Conservation (phyloP, 2,113 vertebrate genomes). For the Tretioscincus oriximinensis region DNA sequence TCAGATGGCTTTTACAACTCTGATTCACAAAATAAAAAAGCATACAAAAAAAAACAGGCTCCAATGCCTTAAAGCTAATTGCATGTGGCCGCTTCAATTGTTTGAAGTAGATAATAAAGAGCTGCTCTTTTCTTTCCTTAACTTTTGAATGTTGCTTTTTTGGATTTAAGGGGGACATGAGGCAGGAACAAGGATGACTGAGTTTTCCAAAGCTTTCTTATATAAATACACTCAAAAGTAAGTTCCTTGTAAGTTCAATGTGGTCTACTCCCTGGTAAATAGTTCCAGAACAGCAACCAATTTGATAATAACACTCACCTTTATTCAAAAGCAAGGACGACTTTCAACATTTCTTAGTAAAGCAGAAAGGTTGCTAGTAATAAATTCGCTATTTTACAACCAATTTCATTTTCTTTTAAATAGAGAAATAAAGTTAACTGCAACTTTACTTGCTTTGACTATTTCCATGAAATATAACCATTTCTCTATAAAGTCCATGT, state of each 20-base stretch:
- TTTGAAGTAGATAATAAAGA: conserved; percentile 58
- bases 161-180: conserved; percentile 1
- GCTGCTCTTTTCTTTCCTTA: conserved; percentile 44
- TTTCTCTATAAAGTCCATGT: neutral
- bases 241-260: neutral
- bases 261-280: neutral
- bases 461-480: neutral
- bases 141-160: conserved; percentile 5
- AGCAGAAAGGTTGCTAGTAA: neutral
- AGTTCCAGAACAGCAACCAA: neutral
- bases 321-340: neutral
- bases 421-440: neutral
- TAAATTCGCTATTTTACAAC: neutral
- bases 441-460: no score
- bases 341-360: conserved; percentile 8
- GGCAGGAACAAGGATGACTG: neutral
- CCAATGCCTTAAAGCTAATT: conserved; percentile 71
- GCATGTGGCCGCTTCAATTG: conserved; percentile 63
- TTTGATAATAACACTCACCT: neutral
- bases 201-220: neutral
- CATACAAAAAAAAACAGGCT: conserved; percentile 50
- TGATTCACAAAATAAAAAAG: conserved; percentile 79
- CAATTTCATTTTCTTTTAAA: neutral
- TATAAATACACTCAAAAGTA: neutral
- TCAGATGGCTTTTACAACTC: conserved; percentile 86